Base-by-base conservation (phyloP, 2,797 vertebrate genomes). In the Thamnophis elegans region DNA sequence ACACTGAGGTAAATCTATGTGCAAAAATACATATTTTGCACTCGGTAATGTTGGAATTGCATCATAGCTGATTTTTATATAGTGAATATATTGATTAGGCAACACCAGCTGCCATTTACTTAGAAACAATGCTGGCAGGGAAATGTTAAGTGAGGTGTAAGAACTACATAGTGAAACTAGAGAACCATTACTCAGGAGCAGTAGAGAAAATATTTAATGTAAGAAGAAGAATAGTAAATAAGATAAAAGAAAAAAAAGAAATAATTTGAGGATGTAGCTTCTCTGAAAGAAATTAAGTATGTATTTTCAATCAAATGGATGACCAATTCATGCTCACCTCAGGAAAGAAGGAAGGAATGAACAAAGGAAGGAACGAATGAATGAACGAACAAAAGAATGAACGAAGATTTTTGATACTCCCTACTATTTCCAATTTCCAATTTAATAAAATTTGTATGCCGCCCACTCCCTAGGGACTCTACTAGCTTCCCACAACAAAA, bases 81-180 rank as follows among this genome's bases (percentile, higher is more conserved):
- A 86, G 88, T 47, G 36, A 92, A 92, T 68, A 47, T 90, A 92
- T 89, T 68, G 78, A 55, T 86, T 32, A 90, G 78, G 51, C 32
- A 90, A 26, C 51, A 89, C 78, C 78, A 86, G 88, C 59, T 86
- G 53, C 32, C 59, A 68, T 86, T 28, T 56, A 56, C 59, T 53
- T 92, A 26, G 73, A 86, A 59, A 82, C 25, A 89, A 62, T 85
- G 53, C 18, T 82, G 55, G 87, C 47, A 92, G 1, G 47, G 55
- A 54, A 92, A 85, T n/a, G 1, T 14, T 89, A 10, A 68, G 59
- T 86, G 16, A 86, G 32, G 58, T 55, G 32, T 36, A 65, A 13
- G n/a, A 85, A 65, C 51, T 42, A 89, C 22, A 47, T 25, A 25
- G 28, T 28, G 26, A 13, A 16, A 9, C 73, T 65, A 85, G n/a